Base-by-base conservation (phyloP, 2,888 invertebrate genomes). In the Sinhomidia bicolor region DNA sequence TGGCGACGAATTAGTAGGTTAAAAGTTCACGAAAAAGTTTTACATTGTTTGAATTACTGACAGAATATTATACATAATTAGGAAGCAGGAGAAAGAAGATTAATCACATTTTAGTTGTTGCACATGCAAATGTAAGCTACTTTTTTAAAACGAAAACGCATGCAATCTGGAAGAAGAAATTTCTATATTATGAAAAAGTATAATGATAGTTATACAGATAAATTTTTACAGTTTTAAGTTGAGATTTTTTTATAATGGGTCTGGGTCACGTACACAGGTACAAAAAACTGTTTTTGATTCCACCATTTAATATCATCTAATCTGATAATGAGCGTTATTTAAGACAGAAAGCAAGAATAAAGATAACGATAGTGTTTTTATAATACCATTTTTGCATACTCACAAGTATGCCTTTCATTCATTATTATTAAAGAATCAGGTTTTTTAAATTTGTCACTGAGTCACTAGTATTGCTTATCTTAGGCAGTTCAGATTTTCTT, bases 161-260 rank as follows among this genome's bases (percentile, higher is more conserved):
- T 29, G 26, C n/a, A n/a, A n/a, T n/a, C n/a, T n/a, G n/a, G n/a
- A n/a, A n/a, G n/a, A n/a, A n/a, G n/a, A n/a, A n/a, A n/a, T n/a
- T n/a, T n/a, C n/a, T n/a, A n/a, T n/a, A n/a, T n/a, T n/a, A n/a
- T n/a, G n/a, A n/a, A n/a, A n/a, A n/a, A n/a, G n/a, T n/a, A n/a
- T n/a, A n/a, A n/a, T 10, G 14, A 71, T 44, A 20, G 71, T 44
- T 71, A 44, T 71, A 71, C 71, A 71, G 71, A 71, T 71, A 44
- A 71, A 71, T 71, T 71, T 71, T n/a, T n/a, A 71, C 71, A 71
- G 14, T n/a, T 32, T 32, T 65, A 17, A 65, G 17, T 14, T 71
- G 7, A 20, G n/a, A n/a, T 20, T 44, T 44, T 71, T 71, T 44
- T 23, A 41, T 20, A 44, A 23, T 44, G 71, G 44, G 44, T 44